phyloP scores from a whole-genome alignment of 1,140 invertebrate species.

The Rhopalosiphum padi region DNA sequence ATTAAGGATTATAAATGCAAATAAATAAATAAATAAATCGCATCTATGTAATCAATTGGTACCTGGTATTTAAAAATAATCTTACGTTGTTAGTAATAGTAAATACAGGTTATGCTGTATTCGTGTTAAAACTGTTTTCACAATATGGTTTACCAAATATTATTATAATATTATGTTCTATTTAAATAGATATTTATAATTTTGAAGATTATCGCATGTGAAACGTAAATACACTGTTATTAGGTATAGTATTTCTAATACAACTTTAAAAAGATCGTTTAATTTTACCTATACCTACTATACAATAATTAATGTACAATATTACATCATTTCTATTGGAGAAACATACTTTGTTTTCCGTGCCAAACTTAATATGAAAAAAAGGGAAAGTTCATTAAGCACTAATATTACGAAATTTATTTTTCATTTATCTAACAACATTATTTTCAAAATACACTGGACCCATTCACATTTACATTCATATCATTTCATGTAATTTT shows the following conservation, averaged over 20 bases:
- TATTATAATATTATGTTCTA: too few relatives aligned
- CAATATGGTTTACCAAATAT: too few relatives aligned
- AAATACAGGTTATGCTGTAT: too few relatives aligned
- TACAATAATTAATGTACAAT: neutral
- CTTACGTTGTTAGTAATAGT: too few relatives aligned
- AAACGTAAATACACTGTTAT: too few relatives aligned
- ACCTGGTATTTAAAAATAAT: too few relatives aligned
- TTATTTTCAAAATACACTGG: neutral
- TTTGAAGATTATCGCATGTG: too few relatives aligned
- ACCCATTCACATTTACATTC: neutral
- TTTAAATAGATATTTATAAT: too few relatives aligned
- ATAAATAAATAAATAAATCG: too few relatives aligned
- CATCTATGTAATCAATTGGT: too few relatives aligned
- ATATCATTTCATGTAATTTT: neutral
- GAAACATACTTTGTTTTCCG: neutral
- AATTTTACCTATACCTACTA: neutral
- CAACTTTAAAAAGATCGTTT: neutral
- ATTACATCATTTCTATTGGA: neutral
- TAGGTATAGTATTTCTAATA: neutral
- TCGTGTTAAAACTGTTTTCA: too few relatives aligned
- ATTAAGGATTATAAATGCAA: too few relatives aligned
- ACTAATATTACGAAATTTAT: neutral
- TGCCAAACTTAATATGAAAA: neutral
- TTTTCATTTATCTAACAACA: neutral
- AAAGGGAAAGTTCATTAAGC: constrained; percentile 44